phyloP scores from a whole-genome alignment of 1,140 invertebrate species.

The Temnothorax longispinosus region DNA sequence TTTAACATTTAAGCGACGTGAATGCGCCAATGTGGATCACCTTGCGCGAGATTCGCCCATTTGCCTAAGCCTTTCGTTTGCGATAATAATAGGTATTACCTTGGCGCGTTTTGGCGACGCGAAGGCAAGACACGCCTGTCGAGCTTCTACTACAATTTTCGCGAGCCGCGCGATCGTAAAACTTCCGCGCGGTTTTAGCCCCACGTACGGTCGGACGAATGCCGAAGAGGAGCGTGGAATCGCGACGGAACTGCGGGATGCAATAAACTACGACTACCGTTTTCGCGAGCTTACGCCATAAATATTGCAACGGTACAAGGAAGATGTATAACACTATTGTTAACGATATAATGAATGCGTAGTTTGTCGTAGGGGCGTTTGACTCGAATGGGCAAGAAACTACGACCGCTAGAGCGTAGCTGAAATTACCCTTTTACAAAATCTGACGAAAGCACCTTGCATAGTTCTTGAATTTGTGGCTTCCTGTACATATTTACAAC shows the following conservation, averaged over 20 bases:
- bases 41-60: too few species aligned
- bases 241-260: slow-evolving; percentile 8
- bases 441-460: neutral
- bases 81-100: neutral
- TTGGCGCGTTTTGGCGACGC: neutral
- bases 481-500: neutral
- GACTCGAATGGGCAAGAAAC: slow-evolving; percentile 1
- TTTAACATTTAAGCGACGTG: neutral
- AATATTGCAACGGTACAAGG: slow-evolving; percentile 39
- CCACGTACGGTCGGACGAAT: slow-evolving; percentile 4
- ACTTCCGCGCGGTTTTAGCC: neutral
- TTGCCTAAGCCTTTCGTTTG: neutral
- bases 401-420: neutral
- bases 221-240: slow-evolving; percentile 12
- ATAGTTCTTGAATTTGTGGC: neutral
- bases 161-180: neutral
- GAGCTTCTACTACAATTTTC: neutral
- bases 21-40: neutral
- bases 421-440: slow-evolving; percentile 17
- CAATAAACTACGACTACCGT: slow-evolving; percentile 41
- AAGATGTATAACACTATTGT: slow-evolving; percentile 32
- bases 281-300: slow-evolving; percentile 30
- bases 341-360: slow-evolving; percentile 19
- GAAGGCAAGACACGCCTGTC: neutral
- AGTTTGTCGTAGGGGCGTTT: slow-evolving; percentile 3